Conservation (phyloP, 2,113 vertebrate genomes). For the Poecilia latipinna region DNA sequence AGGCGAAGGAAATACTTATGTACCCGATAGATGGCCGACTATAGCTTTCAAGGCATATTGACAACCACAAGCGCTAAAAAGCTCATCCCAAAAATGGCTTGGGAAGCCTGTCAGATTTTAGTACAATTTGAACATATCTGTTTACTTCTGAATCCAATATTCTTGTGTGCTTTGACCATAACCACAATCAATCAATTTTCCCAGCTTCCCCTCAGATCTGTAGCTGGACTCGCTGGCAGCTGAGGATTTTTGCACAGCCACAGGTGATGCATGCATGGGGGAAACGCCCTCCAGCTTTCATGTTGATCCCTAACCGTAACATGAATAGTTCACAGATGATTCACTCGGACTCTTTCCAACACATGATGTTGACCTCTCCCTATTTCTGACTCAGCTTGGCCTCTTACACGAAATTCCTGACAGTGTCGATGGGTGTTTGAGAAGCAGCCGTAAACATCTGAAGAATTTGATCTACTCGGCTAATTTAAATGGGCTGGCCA, state of each 20-base stretch:
- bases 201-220: neutral
- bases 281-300: slow-evolving; percentile 2
- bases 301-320: neutral
- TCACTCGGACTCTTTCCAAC: slow-evolving; percentile 16
- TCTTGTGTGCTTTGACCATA: neutral
- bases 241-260: slow-evolving; percentile 18
- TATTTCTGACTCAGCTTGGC: neutral
- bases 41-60: neutral
- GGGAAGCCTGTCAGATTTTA: neutral
- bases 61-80: neutral
- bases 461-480: neutral
- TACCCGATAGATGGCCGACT: neutral
- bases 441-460: neutral
- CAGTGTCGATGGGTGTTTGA: neutral
- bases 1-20: slow-evolving; percentile 8
- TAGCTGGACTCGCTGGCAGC: neutral
- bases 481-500: neutral
- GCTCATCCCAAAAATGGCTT: neutral
- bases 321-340: slow-evolving; percentile 41
- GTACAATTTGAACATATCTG: neutral
- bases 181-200: neutral
- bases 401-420: neutral
- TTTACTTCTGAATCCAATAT: neutral
- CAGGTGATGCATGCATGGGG: neutral
- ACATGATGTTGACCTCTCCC: slow-evolving; percentile 19